Evolutionary conservation across 2,113 vertebrate genomes (phyloP).

Genomic region (Amphilophus citrinellus): DNA sequence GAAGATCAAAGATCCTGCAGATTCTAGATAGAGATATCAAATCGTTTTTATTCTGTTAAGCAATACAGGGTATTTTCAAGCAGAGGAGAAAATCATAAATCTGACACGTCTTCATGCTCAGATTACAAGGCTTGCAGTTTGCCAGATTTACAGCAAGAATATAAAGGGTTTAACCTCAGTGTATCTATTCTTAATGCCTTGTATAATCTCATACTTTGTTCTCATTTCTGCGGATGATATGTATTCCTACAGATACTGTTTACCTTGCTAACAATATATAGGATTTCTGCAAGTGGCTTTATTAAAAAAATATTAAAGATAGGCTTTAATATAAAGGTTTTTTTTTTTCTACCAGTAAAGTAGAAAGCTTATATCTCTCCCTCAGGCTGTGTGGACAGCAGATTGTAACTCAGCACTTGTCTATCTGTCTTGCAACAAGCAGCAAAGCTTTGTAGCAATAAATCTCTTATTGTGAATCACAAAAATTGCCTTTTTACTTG

Average conservation of each 20-base stretch:
- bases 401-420: conserved; percentile 15
- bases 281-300: conserved; percentile 8
- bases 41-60: conserved; percentile 40
- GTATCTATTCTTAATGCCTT: conserved; percentile 11
- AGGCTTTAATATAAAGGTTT: background rate
- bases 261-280: conserved; percentile 23
- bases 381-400: conserved; percentile 31
- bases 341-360: conserved; percentile 1
- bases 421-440: conserved; percentile 8
- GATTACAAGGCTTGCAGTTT: conserved; percentile 25
- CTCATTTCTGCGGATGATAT: background rate
- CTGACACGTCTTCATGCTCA: conserved; percentile 21
- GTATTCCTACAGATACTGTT: conserved; percentile 27
- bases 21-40: conserved; percentile 43
- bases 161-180: conserved; percentile 28
- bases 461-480: background rate
- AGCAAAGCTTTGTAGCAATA: conserved; percentile 13
- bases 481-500: background rate
- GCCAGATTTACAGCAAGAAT: background rate
- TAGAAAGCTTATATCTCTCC: conserved; percentile 8
- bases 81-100: conserved; percentile 24
- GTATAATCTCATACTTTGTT: conserved; percentile 28
- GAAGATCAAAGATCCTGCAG: conserved; percentile 52
- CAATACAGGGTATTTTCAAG: conserved; percentile 19
- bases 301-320: conserved; percentile 6